Conservation (phyloP, 2,113 vertebrate species). For the Thymallus thymallus region DNA sequence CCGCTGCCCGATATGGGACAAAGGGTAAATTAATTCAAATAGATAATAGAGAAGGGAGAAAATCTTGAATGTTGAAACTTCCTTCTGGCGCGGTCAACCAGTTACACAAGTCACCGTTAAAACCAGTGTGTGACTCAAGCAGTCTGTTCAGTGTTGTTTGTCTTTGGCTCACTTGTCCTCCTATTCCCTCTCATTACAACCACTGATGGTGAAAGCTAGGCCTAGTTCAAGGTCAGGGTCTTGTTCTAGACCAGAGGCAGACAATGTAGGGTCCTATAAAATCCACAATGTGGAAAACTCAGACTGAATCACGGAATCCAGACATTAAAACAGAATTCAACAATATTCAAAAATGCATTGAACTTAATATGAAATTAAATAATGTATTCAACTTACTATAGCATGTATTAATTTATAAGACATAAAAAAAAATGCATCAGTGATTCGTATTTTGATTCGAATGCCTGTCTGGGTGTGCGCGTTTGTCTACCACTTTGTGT, state of each 20-base stretch:
- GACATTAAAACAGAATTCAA: too few species aligned
- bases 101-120: not conserved
- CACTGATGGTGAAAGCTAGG: not conserved
- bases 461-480: too few species aligned
- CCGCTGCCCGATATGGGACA: not conserved
- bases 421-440: too few species aligned
- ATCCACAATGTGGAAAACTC: too few species aligned
- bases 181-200: not conserved
- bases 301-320: too few species aligned
- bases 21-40: too few species aligned
- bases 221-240: not conserved
- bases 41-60: not conserved
- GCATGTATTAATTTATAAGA: too few species aligned
- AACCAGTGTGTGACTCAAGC: not conserved
- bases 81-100: not conserved
- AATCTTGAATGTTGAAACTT: not conserved
- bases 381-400: too few species aligned
- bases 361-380: too few species aligned
- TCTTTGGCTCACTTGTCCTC: not conserved
- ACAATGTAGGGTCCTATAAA: not conserved
- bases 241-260: slow-evolving; percentile 6
- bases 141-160: not conserved
- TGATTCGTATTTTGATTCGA: too few species aligned
- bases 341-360: too few species aligned
- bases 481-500: too few species aligned